Base-by-base conservation (phyloP, 2,888 invertebrate species). In the Mesorhabditis belari region DNA sequence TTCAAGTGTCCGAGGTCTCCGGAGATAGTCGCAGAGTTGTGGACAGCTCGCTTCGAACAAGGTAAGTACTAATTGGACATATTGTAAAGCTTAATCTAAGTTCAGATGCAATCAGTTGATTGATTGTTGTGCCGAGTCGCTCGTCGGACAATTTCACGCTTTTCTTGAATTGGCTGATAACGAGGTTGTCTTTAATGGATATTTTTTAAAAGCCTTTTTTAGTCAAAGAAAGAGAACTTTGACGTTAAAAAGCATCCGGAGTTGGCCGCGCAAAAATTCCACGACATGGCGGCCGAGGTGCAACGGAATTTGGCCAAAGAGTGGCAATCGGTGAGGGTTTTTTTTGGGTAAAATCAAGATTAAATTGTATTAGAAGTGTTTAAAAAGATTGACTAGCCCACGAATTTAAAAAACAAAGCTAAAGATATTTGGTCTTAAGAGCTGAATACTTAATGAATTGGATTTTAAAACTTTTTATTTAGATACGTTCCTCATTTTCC, bases 11-110 rank as follows among this genome's bases (percentile, higher is more conserved):
- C 71, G 95, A 96, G 81, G 89, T 91, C 80, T 85, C 92, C 63
- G 85, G 94, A 26, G 96, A 98, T 81, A 95, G 95, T 0, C 88
- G 95, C 73, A 91, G 93, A 82, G 92, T 95, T 80, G 93, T 98
- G 0, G 98, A 98, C 80, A 87, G 89, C 27, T 91, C 92, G 77
- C 82, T 98, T 71, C 94, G 95, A 84, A 85, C 85, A 3, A 88
- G 90, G 35, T 96, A 95, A 81, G 0, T 35, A 35, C n/a, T n/a
- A 9, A 17, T n/a, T n/a, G n/a, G n/a, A 35, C 12, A 17, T 35
- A 35, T n/a, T n/a, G n/a, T 35, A n/a, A n/a, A 2, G 44, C n/a
- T 35, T 35, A 1, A 9, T 35, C 44, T 35, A 35, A n/a, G n/a
- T n/a, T n/a, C n/a, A 63, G 67, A 19, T 76, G 77, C 24, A 76